Evolutionary conservation across 1,140 invertebrate species (phyloP).

Genomic region (Helicoverpa armigera): DNA sequence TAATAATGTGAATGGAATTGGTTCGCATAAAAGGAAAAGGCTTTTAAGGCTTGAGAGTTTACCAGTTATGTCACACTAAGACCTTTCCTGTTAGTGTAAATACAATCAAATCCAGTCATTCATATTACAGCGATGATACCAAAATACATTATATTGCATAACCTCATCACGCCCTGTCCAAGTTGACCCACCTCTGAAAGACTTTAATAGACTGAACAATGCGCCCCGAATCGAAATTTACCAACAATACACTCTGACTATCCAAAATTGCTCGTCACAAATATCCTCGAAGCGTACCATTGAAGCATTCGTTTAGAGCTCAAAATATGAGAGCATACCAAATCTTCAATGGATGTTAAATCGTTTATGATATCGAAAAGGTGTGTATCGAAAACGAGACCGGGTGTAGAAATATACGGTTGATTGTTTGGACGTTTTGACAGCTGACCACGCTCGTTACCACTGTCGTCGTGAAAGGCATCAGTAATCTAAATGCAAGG

Average conservation of each 20-base stretch:
- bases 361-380: conserved; percentile 2
- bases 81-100: conserved; percentile 66
- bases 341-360: conserved; percentile 24
- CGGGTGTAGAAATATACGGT: conserved; percentile 53
- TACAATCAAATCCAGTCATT: conserved; percentile 63
- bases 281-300: conserved; percentile 49
- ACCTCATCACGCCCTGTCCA: conserved; percentile 77
- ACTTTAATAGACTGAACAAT: conserved; percentile 84
- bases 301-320: conserved; percentile 8
- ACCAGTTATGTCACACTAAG: conserved; percentile 55
- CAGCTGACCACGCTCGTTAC: conserved; percentile 85
- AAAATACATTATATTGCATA: conserved; percentile 73
- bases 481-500: conserved; percentile 83
- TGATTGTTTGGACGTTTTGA: conserved; percentile 86
- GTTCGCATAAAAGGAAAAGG: neutral
- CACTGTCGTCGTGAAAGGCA: conserved; percentile 84
- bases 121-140: conserved; percentile 58
- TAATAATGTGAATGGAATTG: too few relatives aligned
- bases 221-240: conserved; percentile 67
- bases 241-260: conserved; percentile 55
- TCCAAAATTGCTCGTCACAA: conserved; percentile 40
- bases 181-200: conserved; percentile 80
- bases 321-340: neutral
- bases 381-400: neutral
- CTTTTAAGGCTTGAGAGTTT: neutral